Conservation (phyloP, 2,113 vertebrate species). For the Acanthisitta chloris region DNA sequence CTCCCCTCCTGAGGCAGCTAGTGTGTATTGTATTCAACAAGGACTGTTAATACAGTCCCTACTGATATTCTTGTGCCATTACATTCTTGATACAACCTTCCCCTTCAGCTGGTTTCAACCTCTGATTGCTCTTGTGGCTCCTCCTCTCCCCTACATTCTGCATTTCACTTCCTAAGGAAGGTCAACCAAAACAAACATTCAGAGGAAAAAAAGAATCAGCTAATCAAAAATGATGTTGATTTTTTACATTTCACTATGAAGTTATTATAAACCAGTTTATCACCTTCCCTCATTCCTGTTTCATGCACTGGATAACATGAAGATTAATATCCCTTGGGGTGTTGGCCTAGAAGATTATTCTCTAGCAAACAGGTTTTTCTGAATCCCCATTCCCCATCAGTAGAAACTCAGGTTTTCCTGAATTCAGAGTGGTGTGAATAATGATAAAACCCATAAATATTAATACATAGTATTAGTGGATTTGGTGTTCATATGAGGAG, state of each 20-base stretch:
- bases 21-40: neutral
- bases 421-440: neutral
- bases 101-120: neutral
- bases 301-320: neutral
- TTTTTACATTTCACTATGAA: neutral
- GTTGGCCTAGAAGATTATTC: neutral
- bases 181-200: neutral
- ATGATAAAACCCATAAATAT: neutral
- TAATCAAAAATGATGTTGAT: neutral
- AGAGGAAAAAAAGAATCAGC: neutral
- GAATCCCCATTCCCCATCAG: neutral
- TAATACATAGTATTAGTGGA: neutral
- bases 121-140: neutral
- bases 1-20: neutral
- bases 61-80: neutral
- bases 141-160: neutral
- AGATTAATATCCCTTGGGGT: neutral
- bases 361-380: neutral
- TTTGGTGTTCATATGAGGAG: neutral
- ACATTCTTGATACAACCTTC: neutral
- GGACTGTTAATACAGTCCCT: neutral
- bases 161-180: neutral
- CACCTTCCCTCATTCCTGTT: neutral
- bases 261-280: neutral
- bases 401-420: neutral